Conservation (phyloP, 2,113 vertebrate genomes). For the Mastomys natalensis region DNA sequence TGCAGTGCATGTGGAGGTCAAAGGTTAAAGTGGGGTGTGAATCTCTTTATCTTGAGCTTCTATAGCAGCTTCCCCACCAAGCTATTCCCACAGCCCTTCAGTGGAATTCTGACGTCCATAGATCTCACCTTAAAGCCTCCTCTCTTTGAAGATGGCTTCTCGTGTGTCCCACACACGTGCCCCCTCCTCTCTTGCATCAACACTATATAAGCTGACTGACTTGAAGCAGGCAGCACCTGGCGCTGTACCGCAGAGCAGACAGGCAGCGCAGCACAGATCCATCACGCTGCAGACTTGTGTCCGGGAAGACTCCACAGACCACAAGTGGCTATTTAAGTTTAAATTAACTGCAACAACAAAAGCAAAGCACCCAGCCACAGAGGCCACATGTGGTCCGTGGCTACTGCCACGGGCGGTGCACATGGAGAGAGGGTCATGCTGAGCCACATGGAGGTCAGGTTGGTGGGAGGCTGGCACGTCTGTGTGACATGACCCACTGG, state of each 20-base stretch:
- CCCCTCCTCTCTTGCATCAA: too few relatives aligned
- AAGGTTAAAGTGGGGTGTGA: too few relatives aligned
- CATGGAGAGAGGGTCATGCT: rapidly evolving
- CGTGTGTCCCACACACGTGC: too few relatives aligned
- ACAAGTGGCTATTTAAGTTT: background rate
- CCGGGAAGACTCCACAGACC: rapidly evolving
- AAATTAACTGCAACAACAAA: background rate
- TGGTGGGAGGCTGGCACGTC: background rate
- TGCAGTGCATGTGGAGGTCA: too few relatives aligned
- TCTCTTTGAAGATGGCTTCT: background rate
- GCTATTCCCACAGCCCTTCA: background rate
- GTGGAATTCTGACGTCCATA: rapidly evolving
- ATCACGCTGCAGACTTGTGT: background rate
- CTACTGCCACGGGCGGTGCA: rapidly evolving
- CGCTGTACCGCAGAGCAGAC: background rate
- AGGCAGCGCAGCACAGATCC: background rate
- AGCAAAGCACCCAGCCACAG: rapidly evolving
- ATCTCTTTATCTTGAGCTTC: background rate
- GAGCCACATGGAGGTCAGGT: rapidly evolving
- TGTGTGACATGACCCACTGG: rapidly evolving
- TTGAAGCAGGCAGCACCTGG: too few relatives aligned
- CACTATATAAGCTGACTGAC: background rate
- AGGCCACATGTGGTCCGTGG: background rate
- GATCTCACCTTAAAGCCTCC: background rate
- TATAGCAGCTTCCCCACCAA: background rate